Percentiles rank a stretch among this genome's conserved stretches.
Evolutionary conservation across 2,113 vertebrate genomes (phyloP).

Genomic region (Pleuronectes platessa): DNA sequence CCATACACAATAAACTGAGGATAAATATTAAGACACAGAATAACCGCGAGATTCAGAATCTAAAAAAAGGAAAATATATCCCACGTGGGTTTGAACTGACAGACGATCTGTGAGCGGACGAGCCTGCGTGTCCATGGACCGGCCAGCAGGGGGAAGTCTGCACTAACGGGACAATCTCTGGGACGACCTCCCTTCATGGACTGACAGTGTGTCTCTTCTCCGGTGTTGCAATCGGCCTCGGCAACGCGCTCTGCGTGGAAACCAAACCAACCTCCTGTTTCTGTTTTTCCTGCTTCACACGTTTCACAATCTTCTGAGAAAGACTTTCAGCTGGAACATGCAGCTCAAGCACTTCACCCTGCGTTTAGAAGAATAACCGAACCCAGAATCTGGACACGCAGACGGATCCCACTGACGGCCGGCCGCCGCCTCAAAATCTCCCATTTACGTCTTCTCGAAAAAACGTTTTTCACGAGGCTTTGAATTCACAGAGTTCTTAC

Average conservation of each 20-base stretch:
- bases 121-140: conserved; percentile 21
- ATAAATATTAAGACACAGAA: conserved; percentile 80
- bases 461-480: conserved; percentile 34
- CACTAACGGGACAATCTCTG: conserved; percentile 62
- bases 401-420: conserved; percentile 26
- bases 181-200: conserved; percentile 66
- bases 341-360: conserved; percentile 46
- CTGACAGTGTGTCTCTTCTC: conserved; percentile 38
- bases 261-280: neutral
- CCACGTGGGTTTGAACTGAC: conserved; percentile 13
- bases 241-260: neutral
- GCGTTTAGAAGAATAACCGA: conserved; percentile 23
- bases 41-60: conserved; percentile 50
- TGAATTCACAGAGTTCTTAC: conserved; percentile 48
- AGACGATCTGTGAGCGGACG: neutral
- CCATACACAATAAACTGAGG: conserved; percentile 66
- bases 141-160: conserved; percentile 76
- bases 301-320: conserved; percentile 22
- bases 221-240: conserved; percentile 26
- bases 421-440: conserved; percentile 21
- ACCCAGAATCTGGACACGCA: conserved; percentile 32
- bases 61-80: conserved; percentile 23
- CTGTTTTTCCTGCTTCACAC: neutral
- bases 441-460: conserved; percentile 23
- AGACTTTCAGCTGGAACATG: conserved; percentile 34